Percentiles rank a stretch among this genome's conserved stretches.
Conservation (phyloP, 1,140 invertebrate species). For the Temnothorax longispinosus region DNA sequence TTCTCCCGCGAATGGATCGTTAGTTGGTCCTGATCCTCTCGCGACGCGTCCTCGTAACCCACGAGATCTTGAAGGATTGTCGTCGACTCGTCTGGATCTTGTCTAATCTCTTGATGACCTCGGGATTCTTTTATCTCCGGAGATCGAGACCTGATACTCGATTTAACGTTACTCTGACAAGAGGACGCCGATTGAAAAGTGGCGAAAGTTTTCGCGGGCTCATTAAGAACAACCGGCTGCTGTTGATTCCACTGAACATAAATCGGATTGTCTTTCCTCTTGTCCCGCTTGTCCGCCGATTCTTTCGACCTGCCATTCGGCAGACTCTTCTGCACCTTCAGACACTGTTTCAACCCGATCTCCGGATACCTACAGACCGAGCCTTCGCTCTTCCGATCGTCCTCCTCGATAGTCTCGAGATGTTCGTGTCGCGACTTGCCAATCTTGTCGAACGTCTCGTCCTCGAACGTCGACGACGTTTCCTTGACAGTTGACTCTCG, state of each 20-base stretch:
- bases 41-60: conserved; percentile 10
- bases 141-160: not conserved
- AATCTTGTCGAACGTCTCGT: conserved; percentile 56
- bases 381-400: conserved; percentile 66
- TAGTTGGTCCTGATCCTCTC: conserved; percentile 20
- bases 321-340: conserved; percentile 69
- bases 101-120: conserved; percentile 9
- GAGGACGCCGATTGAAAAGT: conserved; percentile 51
- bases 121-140: not conserved
- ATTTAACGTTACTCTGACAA: not conserved
- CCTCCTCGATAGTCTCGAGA: conserved; percentile 73
- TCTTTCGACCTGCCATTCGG: conserved; percentile 65
- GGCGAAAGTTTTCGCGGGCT: conserved; percentile 57
- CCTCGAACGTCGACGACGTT: conserved; percentile 6
- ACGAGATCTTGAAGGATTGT: conserved; percentile 53
- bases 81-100: conserved; percentile 14
- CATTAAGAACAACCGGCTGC: conserved; percentile 23
- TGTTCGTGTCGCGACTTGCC: conserved; percentile 67
- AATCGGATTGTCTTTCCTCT: conserved; percentile 20
- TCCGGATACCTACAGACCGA: conserved; percentile 63
- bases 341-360: conserved; percentile 69
- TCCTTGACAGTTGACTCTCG: conserved; percentile 55
- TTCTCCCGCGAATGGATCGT: conserved; percentile 62
- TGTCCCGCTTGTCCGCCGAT: conserved; percentile 11
- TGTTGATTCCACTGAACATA: conserved; percentile 47